Evolutionary conservation across 2,888 invertebrate species (phyloP).

Genomic region (Furcula furcula): DNA sequence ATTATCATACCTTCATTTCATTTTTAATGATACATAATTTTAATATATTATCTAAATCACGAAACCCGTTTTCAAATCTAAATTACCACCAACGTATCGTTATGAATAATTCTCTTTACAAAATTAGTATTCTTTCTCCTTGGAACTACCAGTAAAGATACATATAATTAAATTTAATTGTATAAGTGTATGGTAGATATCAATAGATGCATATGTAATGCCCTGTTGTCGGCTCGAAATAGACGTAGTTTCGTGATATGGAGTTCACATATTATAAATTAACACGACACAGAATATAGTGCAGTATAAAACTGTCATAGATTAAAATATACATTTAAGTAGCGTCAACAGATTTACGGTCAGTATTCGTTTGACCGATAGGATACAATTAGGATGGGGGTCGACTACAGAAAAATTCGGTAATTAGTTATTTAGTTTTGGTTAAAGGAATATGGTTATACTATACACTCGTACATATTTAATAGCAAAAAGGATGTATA

Average conservation of each 20-base stretch:
- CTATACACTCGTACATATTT: too few species aligned
- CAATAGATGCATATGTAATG: conserved; percentile 17
- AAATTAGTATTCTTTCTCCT: conserved; percentile 17
- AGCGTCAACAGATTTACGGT: too few species aligned
- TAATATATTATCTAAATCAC: not conserved
- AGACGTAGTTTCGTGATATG: conserved; percentile 17
- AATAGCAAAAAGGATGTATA: too few species aligned
- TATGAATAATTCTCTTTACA: conserved; percentile 3
- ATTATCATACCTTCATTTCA: too few species aligned
- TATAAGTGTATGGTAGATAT: conserved; percentile 13
- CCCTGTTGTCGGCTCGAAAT: conserved; percentile 18
- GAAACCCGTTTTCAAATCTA: not conserved
- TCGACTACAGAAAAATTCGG: too few species aligned
- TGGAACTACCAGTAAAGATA: conserved; percentile 11
- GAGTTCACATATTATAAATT: conserved; percentile 16
- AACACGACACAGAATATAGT: conserved; percentile 12
- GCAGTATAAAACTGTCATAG: conserved; percentile 12
- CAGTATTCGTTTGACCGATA: too few species aligned
- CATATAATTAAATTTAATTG: conserved; percentile 23
- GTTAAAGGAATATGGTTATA: too few species aligned
- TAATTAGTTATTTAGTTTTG: too few species aligned
- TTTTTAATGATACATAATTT: too few species aligned
- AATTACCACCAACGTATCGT: not conserved
- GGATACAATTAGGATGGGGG: too few species aligned
- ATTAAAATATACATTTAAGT: conserved; percentile 5